A percentile compares a stretch with the other conserved stretches of the same genome.
Evolutionary conservation across 2,113 vertebrate genomes (phyloP).

Genomic region (Fregata magnificens): DNA sequence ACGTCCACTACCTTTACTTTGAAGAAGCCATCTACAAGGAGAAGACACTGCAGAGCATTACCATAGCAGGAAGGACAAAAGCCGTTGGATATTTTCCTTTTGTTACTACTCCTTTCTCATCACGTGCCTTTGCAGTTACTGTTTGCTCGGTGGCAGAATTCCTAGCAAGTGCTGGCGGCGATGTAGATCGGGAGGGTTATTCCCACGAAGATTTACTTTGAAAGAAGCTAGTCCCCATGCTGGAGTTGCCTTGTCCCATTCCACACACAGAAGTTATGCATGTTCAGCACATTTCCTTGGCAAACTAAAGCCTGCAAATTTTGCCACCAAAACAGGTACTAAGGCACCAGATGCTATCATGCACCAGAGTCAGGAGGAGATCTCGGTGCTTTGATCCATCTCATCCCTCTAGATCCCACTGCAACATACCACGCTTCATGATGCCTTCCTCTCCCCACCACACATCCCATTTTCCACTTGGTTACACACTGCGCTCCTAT

Average conservation of each 20-base stretch:
- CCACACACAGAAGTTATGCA: not conserved
- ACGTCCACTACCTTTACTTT: not conserved
- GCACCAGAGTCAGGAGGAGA: not conserved
- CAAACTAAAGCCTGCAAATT: not conserved
- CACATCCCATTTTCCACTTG: not conserved
- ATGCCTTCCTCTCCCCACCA: not conserved
- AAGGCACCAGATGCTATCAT: not conserved
- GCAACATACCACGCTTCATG: accelerated
- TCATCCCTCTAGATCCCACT: not conserved
- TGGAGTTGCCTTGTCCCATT: not conserved
- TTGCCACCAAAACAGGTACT: not conserved
- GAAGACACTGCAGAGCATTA: not conserved
- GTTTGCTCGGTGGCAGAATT: not conserved
- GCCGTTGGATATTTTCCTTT: not conserved
- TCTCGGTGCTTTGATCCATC: not conserved
- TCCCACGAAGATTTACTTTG: not conserved
- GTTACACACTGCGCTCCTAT: not conserved
- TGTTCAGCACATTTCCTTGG: not conserved
- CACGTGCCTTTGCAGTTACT: not conserved
- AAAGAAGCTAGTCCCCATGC: not conserved
- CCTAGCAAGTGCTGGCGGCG: not conserved
- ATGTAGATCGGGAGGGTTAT: not conserved
- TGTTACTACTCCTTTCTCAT: not conserved
- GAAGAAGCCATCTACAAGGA: not conserved
- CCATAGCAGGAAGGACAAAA: not conserved